Evolutionary conservation across 1,140 invertebrate species (phyloP), one percentile per base, ranked within the genome.

Genomic region (Zaprionus davidi): DNA sequence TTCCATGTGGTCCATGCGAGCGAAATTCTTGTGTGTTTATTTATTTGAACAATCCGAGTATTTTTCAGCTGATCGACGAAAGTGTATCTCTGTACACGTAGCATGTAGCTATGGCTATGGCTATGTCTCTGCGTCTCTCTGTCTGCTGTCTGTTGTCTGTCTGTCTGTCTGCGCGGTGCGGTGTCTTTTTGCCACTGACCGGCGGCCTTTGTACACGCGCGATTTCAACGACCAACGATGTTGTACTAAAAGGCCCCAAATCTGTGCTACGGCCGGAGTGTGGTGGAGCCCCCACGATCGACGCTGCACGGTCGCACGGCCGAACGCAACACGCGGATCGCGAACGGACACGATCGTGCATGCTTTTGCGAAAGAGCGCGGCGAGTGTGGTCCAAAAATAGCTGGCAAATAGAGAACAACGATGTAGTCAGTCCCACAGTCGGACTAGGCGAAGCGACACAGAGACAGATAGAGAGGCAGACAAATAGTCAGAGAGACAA

Each of bases 221-320:
- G 81, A 90, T 84, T 88, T 88, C 78, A 69, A 71, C 85, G 84
- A 76, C 85, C 72, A 81, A 88, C 81, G 75, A 72, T 81, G 76
- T 84, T 88, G 78, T 90, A 88, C 84, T 88, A 82, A 46, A 88
- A 81, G 79, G 79, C 20, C 46, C 55, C 71, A 77, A 72, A 81
- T 81, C 76, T 81, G 76, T 85, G 44, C 82, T 78, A 81, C 78
- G 71, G 71, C 56, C 71, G 51, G 65, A 38, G 41, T 26, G n/a
- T 24, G 26, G 11, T 24, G 26, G 11, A 34, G 20, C 24, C 26
- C 26, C 0, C 26, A 28, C 31, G 31, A 11, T 34, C 31, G 31
- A 34, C 38, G 51, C 46, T 49, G 44, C 44, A 41, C 15, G 38
- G 13, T 41, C 5, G 44, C 46, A 51, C 20, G 46, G 46, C 46